Evolutionary conservation across 2,113 vertebrate genomes (phyloP).

Genomic region (Psittacus erithacus): DNA sequence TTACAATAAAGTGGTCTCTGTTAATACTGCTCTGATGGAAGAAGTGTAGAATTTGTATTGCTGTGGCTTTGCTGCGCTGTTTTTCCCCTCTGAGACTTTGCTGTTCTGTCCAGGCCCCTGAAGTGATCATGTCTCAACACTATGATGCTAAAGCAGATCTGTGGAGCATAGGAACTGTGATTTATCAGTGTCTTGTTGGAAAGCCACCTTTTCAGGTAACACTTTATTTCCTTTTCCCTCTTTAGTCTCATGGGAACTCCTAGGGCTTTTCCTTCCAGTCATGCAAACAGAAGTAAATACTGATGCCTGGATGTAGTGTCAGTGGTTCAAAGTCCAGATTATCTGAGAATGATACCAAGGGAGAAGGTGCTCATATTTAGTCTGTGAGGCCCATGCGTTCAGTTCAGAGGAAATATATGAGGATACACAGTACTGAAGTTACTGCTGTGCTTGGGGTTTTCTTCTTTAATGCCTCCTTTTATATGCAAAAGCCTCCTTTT

Average conservation of each 20-base stretch:
- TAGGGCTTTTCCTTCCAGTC: background rate
- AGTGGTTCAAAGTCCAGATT: background rate
- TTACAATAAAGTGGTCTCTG: background rate
- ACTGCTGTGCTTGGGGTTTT: background rate
- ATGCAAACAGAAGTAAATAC: background rate
- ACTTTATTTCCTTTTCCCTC: background rate
- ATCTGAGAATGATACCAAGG: background rate
- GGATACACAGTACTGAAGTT: background rate
- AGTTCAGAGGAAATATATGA: background rate
- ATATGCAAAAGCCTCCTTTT: background rate
- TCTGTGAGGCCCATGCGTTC: background rate
- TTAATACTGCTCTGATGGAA: background rate
- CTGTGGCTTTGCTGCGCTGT: background rate
- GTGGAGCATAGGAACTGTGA: conserved; percentile 97
- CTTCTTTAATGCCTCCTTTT: background rate
- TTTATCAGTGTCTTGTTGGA: conserved; percentile 97
- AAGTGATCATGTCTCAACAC: conserved; percentile 98
- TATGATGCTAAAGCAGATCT: conserved; percentile 97
- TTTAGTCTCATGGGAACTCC: background rate
- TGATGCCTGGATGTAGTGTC: background rate
- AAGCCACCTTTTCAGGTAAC: conserved; percentile 98
- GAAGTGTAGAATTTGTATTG: background rate
- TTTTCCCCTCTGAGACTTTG: background rate
- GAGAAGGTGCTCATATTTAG: background rate
- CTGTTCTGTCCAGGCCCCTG: conserved; percentile 84